Evolutionary conservation across 2,888 invertebrate species (phyloP).

Genomic region (Colletes collaris): DNA sequence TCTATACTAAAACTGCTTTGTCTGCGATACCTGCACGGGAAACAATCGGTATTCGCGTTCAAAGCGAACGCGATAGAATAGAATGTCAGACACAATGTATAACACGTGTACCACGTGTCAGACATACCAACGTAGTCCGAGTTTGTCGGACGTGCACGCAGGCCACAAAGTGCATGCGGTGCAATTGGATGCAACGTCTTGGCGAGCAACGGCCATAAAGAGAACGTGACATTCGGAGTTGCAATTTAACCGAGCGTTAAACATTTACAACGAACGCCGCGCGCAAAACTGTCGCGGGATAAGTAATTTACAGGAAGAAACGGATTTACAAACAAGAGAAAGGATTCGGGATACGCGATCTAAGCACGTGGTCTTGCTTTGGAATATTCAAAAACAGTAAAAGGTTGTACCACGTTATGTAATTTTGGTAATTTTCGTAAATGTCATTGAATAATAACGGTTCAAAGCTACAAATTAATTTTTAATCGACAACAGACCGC

Average conservation of each 20-base stretch:
- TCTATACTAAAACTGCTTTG: no score
- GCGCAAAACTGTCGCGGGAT: not conserved
- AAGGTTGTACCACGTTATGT: no score
- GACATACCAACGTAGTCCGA: conserved; percentile 26
- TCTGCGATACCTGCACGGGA: not conserved
- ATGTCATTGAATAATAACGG: no score
- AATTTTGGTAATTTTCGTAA: no score
- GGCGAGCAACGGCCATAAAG: conserved; percentile 16
- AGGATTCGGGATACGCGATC: no score
- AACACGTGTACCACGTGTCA: conserved; percentile 49
- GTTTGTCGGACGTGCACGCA: conserved; percentile 29
- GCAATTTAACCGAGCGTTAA: conserved; percentile 58
- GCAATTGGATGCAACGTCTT: conserved; percentile 27
- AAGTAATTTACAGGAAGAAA: not conserved
- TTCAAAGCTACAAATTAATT: no score
- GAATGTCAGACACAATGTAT: conserved; percentile 28
- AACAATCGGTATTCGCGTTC: conserved; percentile 19
- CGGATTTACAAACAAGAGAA: no score
- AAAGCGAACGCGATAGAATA: conserved; percentile 18
- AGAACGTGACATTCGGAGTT: conserved; percentile 19
- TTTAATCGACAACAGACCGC: no score
- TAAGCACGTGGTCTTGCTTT: no score
- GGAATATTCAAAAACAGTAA: no score
- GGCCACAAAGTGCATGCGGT: conserved; percentile 46
- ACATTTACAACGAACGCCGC: not conserved